Evolutionary conservation across 1,140 invertebrate species (phyloP).

Genomic region (Phymorhynchus buccinoides): DNA sequence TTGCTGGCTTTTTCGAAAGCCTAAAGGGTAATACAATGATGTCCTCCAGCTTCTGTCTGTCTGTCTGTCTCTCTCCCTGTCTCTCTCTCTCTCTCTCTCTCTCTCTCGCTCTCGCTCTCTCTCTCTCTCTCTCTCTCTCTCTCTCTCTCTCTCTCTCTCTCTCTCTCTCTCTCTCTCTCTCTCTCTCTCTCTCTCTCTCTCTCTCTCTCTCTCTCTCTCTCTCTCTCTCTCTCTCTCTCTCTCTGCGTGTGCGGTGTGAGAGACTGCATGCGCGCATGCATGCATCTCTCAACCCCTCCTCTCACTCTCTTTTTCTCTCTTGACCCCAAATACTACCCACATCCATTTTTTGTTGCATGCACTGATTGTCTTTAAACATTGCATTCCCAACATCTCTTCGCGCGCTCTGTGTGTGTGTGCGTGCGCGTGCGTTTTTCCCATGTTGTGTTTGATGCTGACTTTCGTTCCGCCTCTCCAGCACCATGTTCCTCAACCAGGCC

Average conservation of each 20-base stretch:
- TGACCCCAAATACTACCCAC: not conserved
- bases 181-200: not conserved
- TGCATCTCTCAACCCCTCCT: not conserved
- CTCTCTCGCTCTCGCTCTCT: not conserved
- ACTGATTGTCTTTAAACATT: no score
- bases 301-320: not conserved
- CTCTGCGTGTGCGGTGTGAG: not conserved
- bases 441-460: no score
- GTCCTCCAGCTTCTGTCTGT: no score
- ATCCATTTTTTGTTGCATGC: not conserved
- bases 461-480: no score
- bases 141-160: slow-evolving; percentile 1
- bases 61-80: no score
- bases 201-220: not conserved
- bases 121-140: slow-evolving; percentile 33
- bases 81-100: no score
- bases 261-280: not conserved
- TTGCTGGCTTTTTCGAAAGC: no score
- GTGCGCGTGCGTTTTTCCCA: no score
- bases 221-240: not conserved
- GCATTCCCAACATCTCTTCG: no score
- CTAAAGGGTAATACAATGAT: no score
- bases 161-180: not conserved
- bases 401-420: no score
- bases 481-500: no score